Percentiles rank a stretch among this genome's conserved stretches.
Evolutionary conservation across 1,140 invertebrate genomes (phyloP).

Genomic region (Drosophila tristis): DNA sequence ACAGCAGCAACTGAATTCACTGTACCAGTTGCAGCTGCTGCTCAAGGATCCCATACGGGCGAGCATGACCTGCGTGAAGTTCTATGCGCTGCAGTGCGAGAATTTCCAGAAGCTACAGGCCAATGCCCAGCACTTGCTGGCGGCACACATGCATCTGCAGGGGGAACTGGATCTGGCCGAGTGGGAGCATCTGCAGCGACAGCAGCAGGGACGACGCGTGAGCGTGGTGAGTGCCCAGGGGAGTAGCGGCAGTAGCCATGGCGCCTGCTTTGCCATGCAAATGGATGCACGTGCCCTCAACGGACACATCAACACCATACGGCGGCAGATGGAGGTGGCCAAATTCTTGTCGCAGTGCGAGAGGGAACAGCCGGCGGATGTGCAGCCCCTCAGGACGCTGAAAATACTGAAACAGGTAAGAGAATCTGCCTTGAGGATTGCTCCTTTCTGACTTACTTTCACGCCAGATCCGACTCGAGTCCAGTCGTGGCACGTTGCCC

Average conservation of each 20-base stretch:
- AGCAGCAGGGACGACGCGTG: constrained; percentile 49
- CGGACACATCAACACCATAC: constrained; percentile 89
- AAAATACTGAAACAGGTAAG: constrained; percentile 78
- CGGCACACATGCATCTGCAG: constrained; percentile 88
- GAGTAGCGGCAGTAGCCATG: not conserved
- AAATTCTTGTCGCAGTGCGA: constrained; percentile 88
- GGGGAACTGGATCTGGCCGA: constrained; percentile 75
- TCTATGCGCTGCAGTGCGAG: constrained; percentile 87
- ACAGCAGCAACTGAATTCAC: constrained; percentile 87
- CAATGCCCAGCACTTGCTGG: constrained; percentile 86
- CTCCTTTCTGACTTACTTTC: no score
- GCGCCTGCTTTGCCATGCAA: constrained; percentile 86
- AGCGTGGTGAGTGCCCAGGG: constrained; percentile 36
- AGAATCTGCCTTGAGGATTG: not conserved
- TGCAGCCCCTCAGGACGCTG: constrained; percentile 77
- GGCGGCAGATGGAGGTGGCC: constrained; percentile 88
- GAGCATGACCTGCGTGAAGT: constrained; percentile 89
- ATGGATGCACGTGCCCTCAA: constrained; percentile 88
- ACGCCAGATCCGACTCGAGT: constrained; percentile 62
- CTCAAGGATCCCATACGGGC: constrained; percentile 89
- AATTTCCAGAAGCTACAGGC: constrained; percentile 86
- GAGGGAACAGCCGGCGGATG: constrained; percentile 83
- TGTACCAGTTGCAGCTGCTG: constrained; percentile 89
- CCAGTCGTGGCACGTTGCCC: constrained; percentile 83
- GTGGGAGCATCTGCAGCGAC: constrained; percentile 74